phyloP scores from a whole-genome alignment of 2,888 invertebrate species.

The Drosophila limbata region DNA sequence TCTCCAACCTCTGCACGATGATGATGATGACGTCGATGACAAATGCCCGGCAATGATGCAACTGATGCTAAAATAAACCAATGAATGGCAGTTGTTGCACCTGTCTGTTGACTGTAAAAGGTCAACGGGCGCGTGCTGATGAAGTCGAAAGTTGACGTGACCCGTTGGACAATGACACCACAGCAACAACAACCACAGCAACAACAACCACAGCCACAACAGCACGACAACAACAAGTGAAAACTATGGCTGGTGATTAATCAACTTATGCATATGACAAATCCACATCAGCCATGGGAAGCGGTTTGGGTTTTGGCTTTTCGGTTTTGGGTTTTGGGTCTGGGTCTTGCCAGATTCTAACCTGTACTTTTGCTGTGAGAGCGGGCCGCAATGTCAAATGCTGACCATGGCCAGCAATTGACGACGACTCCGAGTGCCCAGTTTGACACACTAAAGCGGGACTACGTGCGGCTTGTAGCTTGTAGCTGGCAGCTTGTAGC shows the following conservation, averaged over 20 bases:
- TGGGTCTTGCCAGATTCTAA: conserved; percentile 13
- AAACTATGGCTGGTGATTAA: no score
- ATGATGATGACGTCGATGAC: conserved; percentile 29
- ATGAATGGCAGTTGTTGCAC: conserved; percentile 50
- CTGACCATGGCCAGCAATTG: conserved; percentile 55
- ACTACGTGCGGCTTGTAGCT: conserved; percentile 51
- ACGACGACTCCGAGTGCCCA: conserved; percentile 52
- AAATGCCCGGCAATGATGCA: conserved; percentile 48
- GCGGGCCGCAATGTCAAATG: conserved; percentile 50
- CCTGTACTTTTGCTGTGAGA: conserved; percentile 26
- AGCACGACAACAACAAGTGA: no score
- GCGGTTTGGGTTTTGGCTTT: conserved; percentile 3
- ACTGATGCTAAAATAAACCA: conserved; percentile 47
- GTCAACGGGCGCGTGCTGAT: conserved; percentile 73
- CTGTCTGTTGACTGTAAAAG: conserved; percentile 55
- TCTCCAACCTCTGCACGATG: conserved; percentile 17
- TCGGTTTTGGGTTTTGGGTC: background rate
- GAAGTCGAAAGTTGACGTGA: conserved; percentile 68
- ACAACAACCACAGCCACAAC: background rate
- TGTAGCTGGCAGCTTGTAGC: conserved; percentile 13
- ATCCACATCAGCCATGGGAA: conserved; percentile 54
- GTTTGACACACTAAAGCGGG: conserved; percentile 60
- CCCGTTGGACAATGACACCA: conserved; percentile 44
- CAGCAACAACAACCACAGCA: conserved; percentile 1
- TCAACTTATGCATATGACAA: conserved; percentile 63